Conservation (phyloP, 2,888 invertebrate species). For the Drepanosiphum platanoidis region DNA sequence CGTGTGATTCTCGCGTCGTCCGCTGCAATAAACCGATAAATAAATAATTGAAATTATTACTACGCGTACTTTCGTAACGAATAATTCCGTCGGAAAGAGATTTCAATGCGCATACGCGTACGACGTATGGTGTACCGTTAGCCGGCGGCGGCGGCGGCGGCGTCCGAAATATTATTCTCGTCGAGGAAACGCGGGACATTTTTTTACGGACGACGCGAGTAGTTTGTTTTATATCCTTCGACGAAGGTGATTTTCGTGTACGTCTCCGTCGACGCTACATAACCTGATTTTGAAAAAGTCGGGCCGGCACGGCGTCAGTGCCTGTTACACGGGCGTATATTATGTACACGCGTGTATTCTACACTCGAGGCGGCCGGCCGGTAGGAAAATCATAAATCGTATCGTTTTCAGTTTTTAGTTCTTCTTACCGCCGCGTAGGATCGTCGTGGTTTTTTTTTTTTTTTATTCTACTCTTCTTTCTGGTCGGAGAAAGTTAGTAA, state of each 20-base stretch:
- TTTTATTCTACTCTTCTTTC: neutral
- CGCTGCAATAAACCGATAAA: too few species aligned
- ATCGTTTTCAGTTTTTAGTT: constrained; percentile 1
- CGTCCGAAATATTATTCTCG: too few species aligned
- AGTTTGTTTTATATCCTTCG: neutral
- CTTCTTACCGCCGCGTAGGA: neutral
- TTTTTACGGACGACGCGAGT: neutral
- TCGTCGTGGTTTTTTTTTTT: neutral
- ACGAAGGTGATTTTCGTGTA: constrained; percentile 17
- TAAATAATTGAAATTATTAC: too few species aligned
- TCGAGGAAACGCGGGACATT: too few species aligned
- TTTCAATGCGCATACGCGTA: too few species aligned
- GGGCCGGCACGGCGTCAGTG: neutral
- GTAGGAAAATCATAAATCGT: constrained; percentile 38
- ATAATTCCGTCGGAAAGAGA: too few species aligned
- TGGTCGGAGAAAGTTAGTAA: constrained; percentile 32
- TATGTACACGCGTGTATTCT: neutral
- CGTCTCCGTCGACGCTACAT: neutral
- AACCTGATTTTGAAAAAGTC: neutral
- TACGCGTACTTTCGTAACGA: too few species aligned
- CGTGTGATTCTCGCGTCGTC: too few species aligned
- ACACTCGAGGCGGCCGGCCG: neutral
- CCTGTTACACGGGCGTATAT: neutral
- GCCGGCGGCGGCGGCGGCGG: too few species aligned
- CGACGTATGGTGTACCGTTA: too few species aligned